These are phyloP conservation scores for Poecilia picta DNA, from an alignment of 2,797 vertebrate species.

Conservation along the genomic window DNA sequence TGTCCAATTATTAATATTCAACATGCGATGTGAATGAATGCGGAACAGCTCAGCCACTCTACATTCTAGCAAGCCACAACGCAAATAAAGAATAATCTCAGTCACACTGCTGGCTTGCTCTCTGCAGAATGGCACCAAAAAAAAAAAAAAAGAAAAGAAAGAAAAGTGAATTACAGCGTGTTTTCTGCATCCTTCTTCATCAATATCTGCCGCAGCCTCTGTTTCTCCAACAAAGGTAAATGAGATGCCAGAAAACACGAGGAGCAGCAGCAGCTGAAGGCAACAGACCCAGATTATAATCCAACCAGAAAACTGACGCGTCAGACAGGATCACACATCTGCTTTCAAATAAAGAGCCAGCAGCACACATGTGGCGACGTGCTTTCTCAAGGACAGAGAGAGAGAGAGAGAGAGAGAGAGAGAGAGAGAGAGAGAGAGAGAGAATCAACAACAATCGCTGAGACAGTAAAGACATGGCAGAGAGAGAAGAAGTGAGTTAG, in stretches of 20 bases:
- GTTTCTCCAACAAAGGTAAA: conserved; percentile 78
- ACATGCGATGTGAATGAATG: conserved; percentile 26
- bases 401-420: no score
- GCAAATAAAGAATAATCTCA: conserved; percentile 13
- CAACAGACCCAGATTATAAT: conserved; percentile 59
- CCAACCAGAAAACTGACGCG: conserved; percentile 82
- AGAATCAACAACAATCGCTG: conserved; percentile 10
- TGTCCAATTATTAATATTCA: conserved; percentile 41
- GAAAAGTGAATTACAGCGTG: conserved; percentile 16
- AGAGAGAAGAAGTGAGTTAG: conserved; percentile 39
- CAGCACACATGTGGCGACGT: conserved; percentile 12
- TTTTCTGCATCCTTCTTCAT: conserved; percentile 25
- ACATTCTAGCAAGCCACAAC: conserved; percentile 2
- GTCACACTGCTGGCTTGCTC: conserved; percentile 4
- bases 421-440: not conserved
- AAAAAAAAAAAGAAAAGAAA: not conserved
- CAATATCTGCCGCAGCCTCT: conserved; percentile 63
- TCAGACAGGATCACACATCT: conserved; percentile 56
- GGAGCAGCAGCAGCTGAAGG: conserved; percentile 38
- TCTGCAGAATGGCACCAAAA: not conserved
- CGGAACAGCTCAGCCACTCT: conserved; percentile 7
- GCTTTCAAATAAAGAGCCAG: conserved; percentile 38
- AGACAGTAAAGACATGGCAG: conserved; percentile 60
- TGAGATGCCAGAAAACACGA: conserved; percentile 76
- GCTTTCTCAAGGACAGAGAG: conserved; percentile 55